Conservation (phyloP, 2,113 vertebrate genomes). For the Tachuris rubrigastra region DNA sequence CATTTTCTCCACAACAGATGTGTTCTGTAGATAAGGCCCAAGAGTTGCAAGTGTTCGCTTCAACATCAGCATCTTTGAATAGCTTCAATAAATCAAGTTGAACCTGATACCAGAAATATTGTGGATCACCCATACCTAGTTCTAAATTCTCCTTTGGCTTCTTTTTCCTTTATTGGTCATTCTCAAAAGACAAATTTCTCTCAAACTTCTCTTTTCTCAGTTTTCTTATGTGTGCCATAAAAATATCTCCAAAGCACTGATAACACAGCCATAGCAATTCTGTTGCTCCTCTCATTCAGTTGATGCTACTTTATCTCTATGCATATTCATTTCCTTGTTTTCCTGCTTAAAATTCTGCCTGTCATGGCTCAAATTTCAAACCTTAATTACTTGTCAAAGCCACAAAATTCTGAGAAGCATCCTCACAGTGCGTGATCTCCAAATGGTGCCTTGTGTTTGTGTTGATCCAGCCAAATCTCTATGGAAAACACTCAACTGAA, state of each 20-base stretch:
- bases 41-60: not conserved
- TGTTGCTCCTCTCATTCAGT: not conserved
- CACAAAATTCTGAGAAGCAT: not conserved
- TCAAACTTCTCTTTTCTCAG: not conserved
- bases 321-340: conserved; percentile 7
- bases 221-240: not conserved
- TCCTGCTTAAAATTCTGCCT: conserved; percentile 12
- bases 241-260: not conserved
- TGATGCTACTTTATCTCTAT: not conserved
- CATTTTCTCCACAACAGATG: not conserved
- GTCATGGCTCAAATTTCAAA: not conserved
- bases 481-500: not conserved
- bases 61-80: not conserved
- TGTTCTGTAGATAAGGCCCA: not conserved
- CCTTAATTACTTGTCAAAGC: not conserved
- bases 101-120: not conserved
- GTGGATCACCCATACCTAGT: not conserved
- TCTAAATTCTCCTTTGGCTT: not conserved
- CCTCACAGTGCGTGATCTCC: not conserved
- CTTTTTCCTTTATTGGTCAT: not conserved
- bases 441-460: not conserved
- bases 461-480: not conserved
- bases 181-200: not conserved
- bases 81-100: not conserved
- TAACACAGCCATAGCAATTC: fast-evolving